These are phyloP conservation scores for Tipula vernalis DNA, from an alignment of 2,888 invertebrate species.

Conservation along the genomic window DNA sequence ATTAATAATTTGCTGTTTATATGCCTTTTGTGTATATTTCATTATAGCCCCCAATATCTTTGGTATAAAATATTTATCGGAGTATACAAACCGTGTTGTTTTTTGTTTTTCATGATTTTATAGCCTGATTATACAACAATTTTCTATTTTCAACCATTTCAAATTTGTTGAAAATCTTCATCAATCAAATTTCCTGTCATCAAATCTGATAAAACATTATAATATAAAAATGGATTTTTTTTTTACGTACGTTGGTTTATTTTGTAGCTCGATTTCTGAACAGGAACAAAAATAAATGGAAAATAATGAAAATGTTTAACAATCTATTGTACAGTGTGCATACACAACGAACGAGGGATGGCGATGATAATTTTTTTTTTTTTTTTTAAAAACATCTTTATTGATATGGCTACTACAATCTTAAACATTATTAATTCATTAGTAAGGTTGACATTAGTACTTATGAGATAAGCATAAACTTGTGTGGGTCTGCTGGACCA, in stretches of 20 bases:
- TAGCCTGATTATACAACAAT: not conserved
- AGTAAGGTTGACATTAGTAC: too few relatives aligned
- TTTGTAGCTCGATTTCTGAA: too few relatives aligned
- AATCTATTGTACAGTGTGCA: not conserved
- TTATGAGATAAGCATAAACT: too few relatives aligned
- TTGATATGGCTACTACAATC: too few relatives aligned
- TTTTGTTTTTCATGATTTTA: not conserved
- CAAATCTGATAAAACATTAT: not conserved
- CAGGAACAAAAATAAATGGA: not conserved
- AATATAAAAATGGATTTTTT: not conserved
- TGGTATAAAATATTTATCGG: not conserved
- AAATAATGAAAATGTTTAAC: not conserved
- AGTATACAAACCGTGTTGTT: not conserved
- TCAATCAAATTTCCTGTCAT: conserved; percentile 4
- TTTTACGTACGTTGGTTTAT: too few relatives aligned
- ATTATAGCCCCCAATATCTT: not conserved
- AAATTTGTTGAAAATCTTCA: not conserved
- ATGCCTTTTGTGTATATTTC: not conserved
- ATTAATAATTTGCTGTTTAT: not conserved
- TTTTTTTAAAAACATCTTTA: too few relatives aligned
- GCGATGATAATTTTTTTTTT: too few relatives aligned
- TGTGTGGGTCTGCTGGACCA: too few relatives aligned
- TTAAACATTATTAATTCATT: too few relatives aligned
- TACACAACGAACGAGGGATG: not conserved
- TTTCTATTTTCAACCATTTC: not conserved